phyloP scores from a whole-genome alignment of 2,888 invertebrate genomes.

The Hecatera dysodea region DNA sequence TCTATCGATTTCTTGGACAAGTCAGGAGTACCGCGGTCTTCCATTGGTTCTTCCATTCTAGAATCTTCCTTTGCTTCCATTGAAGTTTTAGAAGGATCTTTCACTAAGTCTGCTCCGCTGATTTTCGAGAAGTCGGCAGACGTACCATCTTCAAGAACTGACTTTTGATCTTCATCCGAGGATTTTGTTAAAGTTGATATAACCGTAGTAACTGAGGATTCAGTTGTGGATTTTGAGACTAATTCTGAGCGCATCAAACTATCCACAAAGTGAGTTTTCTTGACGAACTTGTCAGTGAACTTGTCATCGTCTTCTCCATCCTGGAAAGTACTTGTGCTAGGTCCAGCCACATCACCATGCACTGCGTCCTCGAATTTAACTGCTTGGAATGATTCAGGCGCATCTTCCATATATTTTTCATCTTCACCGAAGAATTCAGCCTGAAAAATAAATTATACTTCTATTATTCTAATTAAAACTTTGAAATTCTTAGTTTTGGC shows the following conservation, averaged over 20 bases:
- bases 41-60: constrained; percentile 80
- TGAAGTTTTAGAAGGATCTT: constrained; percentile 86
- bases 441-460: constrained; percentile 67
- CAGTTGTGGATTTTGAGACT: constrained; percentile 88
- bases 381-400: constrained; percentile 64
- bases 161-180: constrained; percentile 87
- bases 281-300: constrained; percentile 71
- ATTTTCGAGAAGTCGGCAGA: constrained; percentile 88
- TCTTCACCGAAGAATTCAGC: constrained; percentile 84
- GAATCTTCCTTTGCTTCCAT: constrained; percentile 85
- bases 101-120: constrained; percentile 86
- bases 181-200: constrained; percentile 87
- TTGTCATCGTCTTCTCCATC: constrained; percentile 72
- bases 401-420: constrained; percentile 75
- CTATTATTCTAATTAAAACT: neutral
- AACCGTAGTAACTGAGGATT: constrained; percentile 87
- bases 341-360: constrained; percentile 60
- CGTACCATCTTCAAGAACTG: constrained; percentile 86
- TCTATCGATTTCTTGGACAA: constrained; percentile 88
- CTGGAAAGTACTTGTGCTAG: constrained; percentile 70
- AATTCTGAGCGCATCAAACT: constrained; percentile 80
- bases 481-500: neutral
- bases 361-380: constrained; percentile 65
- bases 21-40: constrained; percentile 86
- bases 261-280: constrained; percentile 81